These are phyloP conservation scores for Steinernema hermaphroditum DNA, from an alignment of 2,888 invertebrate species.

Conservation along the genomic window DNA sequence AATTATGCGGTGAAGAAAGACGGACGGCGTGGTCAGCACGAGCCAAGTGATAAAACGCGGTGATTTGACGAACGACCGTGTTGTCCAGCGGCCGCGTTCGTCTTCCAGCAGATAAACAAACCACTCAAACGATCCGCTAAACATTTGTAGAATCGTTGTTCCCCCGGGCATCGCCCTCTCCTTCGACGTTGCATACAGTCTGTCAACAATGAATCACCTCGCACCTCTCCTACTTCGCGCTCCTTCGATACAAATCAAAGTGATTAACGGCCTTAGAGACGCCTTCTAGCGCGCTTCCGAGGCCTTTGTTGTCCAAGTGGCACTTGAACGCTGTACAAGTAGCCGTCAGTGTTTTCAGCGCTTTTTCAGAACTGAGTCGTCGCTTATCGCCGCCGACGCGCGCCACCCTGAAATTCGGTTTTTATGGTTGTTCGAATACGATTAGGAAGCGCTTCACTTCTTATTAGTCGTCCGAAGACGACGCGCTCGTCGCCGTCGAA, in stretches of 20 bases:
- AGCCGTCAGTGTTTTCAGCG: too few species aligned
- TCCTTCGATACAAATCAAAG: background rate
- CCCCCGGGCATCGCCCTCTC: too few species aligned
- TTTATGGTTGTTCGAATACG: constrained; percentile 2
- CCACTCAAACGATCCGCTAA: too few species aligned
- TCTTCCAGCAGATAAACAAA: background rate
- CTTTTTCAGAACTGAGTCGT: too few species aligned
- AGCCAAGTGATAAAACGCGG: background rate
- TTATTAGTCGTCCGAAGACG: background rate
- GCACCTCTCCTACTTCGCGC: background rate
- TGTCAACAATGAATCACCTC: constrained; percentile 1
- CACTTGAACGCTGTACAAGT: background rate
- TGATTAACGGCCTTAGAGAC: constrained; percentile 8
- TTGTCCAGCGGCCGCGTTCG: background rate
- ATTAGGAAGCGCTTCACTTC: constrained; percentile 20
- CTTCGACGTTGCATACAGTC: background rate
- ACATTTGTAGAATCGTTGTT: too few species aligned
- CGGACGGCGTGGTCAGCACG: background rate
- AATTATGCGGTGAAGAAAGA: background rate
- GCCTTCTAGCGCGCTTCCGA: background rate
- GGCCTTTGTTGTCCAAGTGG: background rate
- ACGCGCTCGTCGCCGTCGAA: constrained; percentile 6
- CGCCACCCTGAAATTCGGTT: constrained; percentile 13
- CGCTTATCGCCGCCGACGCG: constrained; percentile 1
- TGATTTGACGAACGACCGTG: constrained; percentile 6